Evolutionary conservation across 2,888 invertebrate species (phyloP), one percentile per base, ranked within the genome.

Genomic region (Cacoxenus indagator): DNA sequence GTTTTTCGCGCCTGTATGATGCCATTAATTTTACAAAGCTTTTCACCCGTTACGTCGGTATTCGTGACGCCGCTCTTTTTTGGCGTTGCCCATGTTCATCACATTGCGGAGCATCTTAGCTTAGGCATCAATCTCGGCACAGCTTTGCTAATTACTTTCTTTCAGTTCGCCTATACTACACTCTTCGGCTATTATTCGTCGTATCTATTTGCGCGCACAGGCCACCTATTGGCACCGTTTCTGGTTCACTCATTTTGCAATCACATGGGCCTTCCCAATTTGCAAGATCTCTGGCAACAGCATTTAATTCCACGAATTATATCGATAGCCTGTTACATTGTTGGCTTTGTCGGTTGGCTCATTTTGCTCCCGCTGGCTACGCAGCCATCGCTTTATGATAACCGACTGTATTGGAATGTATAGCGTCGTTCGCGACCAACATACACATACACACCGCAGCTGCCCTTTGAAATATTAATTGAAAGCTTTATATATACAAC

Each of bases 1-100:
- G 96, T 96, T 6, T 98, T 96, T 88, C 90, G 98, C 75, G 96
- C 97, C 0, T 98, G 97, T 84, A 97, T 98, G 96, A 90, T 98
- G 88, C 97, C 98, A 4, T 87, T 98, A 48, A 89, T 98, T 51
- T 88, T 96, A 75, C 95, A 96, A 84, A 94, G 95, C 84, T 92
- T 96, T 78, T 89, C 91, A 27, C 94, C 94, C 0, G 87, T 91
- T 37, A 91, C 91, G 69, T 94, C 96, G 24, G 92, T 97, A 57
- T 93, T 96, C 79, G 90, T 96, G 72, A 95, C 95, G 75, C 97
- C 98, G 1, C 85, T 98, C 24, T 95, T 98, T 79, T 98, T 98
- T 89, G 98, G 98, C 55, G 92, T 95, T 1, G 97, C 97, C 64
- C 97, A 98, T 89, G 93, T 97, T 82, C 97, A 98, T 89, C 97